Evolutionary conservation across 2,888 invertebrate species (phyloP), one percentile per base, ranked within the genome.

Genomic region (Tinea pellionella): DNA sequence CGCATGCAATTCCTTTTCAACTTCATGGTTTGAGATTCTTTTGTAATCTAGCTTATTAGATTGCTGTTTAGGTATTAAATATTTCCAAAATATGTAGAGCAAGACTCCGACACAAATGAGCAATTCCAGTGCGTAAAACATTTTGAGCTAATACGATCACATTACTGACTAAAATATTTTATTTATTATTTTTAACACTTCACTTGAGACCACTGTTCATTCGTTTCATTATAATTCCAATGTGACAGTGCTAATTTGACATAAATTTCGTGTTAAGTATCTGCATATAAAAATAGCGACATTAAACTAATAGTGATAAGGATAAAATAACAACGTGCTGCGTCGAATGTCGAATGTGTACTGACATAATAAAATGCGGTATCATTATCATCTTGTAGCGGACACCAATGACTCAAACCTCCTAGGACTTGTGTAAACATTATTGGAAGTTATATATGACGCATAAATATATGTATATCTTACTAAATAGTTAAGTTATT

Each of bases 341-440:
- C 68, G 63, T 62, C 66, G 65, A 65, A 67, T 64, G 73, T 69
- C 76, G 69, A 69, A 70, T 66, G 68, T 68, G 61, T 68, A 83
- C 80, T 81, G 73, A 67, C 67, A 66, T 69, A 73, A 71, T 71
- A 74, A 75, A 73, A 69, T 66, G 24, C 24, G 24, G 24, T 6
- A 24, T 69, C 69, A 74, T 68, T 76, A 80, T 80, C 79, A 80
- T 74, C 74, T 73, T 73, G 72, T 72, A 67, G 74, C 72, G 74
- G 73, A 63, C 65, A 71, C 66, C 61, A 67, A 68, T 84, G 84
- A 86, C 73, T 84, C 85, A 85, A 2, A 68, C 66, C 77, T 76
- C 77, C 74, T 73, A 78, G 71, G 73, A 71, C 70, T 72, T 73
- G 69, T 74, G 78, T 78, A 79, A 82, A 81, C 77, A 80, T 69